Evolutionary conservation across 2,888 invertebrate genomes (phyloP).

Genomic region (Euspilapteryx auroguttella): DNA sequence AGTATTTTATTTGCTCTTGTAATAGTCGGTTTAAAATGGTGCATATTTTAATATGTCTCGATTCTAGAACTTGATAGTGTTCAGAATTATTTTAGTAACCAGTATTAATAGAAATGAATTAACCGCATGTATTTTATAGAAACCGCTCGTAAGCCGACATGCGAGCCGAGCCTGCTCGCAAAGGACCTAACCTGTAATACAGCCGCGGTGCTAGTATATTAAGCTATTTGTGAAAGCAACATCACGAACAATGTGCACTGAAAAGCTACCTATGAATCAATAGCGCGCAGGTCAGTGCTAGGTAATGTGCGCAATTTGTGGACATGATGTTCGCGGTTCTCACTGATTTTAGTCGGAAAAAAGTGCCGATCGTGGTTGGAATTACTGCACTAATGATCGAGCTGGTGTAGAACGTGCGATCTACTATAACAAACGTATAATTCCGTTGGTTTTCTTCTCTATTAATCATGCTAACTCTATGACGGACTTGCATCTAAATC

Average conservation of each 20-base stretch:
- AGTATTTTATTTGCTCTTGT: constrained; percentile 1
- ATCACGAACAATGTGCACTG: constrained; percentile 14
- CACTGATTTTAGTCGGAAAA: constrained; percentile 23
- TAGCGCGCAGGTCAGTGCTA: constrained; percentile 19
- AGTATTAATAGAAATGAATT: too few species aligned
- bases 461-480: constrained; percentile 51
- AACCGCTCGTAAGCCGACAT: too few species aligned
- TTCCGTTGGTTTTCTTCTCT: constrained; percentile 38
- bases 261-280: constrained; percentile 20
- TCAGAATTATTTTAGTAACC: too few species aligned
- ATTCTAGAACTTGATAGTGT: too few species aligned
- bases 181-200: too few species aligned
- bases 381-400: constrained; percentile 29
- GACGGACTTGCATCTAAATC: constrained; percentile 36
- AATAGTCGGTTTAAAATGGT: too few species aligned
- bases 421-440: constrained; percentile 32
- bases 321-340: constrained; percentile 20
- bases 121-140: too few species aligned
- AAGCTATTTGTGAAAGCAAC: constrained; percentile 18
- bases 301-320: constrained; percentile 29
- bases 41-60: too few species aligned
- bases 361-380: constrained; percentile 25
- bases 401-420: constrained; percentile 35
- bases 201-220: too few species aligned
- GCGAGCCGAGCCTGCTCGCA: too few species aligned